Evolutionary conservation across 2,888 invertebrate genomes (phyloP).

Genomic region (Tipula lateralis): DNA sequence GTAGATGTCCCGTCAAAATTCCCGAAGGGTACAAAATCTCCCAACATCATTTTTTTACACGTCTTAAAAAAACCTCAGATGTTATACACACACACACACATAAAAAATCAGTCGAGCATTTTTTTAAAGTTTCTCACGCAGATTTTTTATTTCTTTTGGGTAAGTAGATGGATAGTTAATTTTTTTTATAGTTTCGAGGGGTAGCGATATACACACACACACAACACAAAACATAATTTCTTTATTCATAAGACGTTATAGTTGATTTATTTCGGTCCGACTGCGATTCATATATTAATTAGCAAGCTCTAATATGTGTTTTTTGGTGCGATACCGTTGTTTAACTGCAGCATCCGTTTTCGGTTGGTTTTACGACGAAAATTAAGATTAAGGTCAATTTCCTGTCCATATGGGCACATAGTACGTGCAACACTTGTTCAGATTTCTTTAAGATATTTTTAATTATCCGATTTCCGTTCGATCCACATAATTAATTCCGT

Average conservation of each 20-base stretch:
- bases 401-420: not conserved
- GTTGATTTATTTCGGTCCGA: conserved; percentile 11
- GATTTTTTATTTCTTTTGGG: not conserved
- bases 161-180: conserved; percentile 24
- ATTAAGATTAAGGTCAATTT: not conserved
- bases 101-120: not conserved
- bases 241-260: not conserved
- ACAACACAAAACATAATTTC: not conserved
- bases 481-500: not conserved
- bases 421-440: not conserved
- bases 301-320: not conserved
- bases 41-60: not conserved
- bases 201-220: too few species aligned
- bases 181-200: not conserved
- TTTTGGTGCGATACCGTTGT: not conserved
- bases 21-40: not conserved
- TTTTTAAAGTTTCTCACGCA: conserved; percentile 7
- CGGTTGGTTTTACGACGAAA: not conserved
- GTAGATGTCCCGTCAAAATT: not conserved
- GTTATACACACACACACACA: not conserved
- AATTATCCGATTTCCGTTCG: not conserved
- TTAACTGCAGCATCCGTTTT: not conserved
- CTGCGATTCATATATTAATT: not conserved
- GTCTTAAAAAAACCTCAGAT: not conserved
- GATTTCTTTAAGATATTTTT: not conserved